Evolutionary conservation across 2,113 vertebrate species (phyloP).

Genomic region (Arizona elegans): DNA sequence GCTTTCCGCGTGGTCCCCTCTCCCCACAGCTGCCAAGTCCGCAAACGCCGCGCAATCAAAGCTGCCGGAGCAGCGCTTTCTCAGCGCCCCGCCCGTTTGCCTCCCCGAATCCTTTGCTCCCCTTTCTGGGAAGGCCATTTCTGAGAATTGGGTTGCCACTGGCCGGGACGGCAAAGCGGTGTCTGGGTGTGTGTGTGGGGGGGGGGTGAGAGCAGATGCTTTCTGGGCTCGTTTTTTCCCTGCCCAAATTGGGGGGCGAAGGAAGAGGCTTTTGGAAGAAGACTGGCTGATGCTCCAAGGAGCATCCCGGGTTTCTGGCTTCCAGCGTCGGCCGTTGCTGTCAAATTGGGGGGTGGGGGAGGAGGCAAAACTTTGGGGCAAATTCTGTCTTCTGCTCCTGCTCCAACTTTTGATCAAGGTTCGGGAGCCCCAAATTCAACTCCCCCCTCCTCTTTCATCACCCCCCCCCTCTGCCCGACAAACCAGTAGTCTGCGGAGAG

Average conservation of each 20-base stretch:
- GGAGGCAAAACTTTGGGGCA: accelerated
- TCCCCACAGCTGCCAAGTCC: background rate
- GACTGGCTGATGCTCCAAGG: background rate
- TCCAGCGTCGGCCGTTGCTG: background rate
- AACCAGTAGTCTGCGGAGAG: background rate
- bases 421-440: background rate
- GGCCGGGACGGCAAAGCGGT: too few relatives aligned
- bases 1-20: background rate
- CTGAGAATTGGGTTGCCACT: background rate
- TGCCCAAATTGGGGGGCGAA: background rate
- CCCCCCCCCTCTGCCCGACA: accelerated
- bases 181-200: accelerated
- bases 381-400: background rate
- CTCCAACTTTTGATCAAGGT: background rate
- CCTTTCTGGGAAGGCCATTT: background rate
- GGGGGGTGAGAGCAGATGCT: background rate
- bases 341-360: background rate
- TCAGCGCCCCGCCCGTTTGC: background rate
- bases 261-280: background rate
- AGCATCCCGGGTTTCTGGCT: background rate
- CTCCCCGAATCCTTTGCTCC: background rate
- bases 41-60: background rate
- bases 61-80: background rate
- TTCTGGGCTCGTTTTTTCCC: background rate
- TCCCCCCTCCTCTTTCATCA: background rate